These are phyloP conservation scores for Erebia epiphron DNA, from an alignment of 2,888 invertebrate species.

Conservation along the genomic window DNA sequence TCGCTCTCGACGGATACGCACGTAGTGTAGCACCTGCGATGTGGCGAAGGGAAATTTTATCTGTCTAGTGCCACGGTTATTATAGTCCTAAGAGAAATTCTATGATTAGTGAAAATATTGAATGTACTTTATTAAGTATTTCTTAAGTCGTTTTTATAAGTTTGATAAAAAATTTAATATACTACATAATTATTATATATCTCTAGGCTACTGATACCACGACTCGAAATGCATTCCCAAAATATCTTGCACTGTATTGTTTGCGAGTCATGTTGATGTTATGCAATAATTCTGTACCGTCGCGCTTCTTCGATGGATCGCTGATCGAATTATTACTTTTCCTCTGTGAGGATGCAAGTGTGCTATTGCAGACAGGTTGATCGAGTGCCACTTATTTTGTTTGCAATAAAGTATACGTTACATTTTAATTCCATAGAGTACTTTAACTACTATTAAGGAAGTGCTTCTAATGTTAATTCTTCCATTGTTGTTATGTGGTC, in stretches of 20 bases:
- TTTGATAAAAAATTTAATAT: constrained; percentile 55
- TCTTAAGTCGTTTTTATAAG: constrained; percentile 70
- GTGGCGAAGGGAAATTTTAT: constrained; percentile 36
- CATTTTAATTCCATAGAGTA: constrained; percentile 25
- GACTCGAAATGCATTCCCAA: constrained; percentile 71
- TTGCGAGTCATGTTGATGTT: constrained; percentile 24
- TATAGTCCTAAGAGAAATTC: constrained; percentile 51
- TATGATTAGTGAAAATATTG: constrained; percentile 48
- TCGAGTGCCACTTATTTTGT: constrained; percentile 7
- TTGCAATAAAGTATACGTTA: constrained; percentile 12
- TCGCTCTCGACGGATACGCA: constrained; percentile 49
- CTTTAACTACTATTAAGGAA: constrained; percentile 44
- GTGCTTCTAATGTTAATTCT: constrained; percentile 70
- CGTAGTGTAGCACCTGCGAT: constrained; percentile 51
- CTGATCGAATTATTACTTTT: constrained; percentile 39
- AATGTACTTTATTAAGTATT: constrained; percentile 58
- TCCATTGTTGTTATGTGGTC: constrained; percentile 66
- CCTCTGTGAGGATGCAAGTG: constrained; percentile 56
- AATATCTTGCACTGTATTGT: constrained; percentile 64
- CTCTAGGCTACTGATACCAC: constrained; percentile 54
- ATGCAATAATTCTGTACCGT: constrained; percentile 14
- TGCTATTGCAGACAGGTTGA: constrained; percentile 18
- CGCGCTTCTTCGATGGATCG: constrained; percentile 20
- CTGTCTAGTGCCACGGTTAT: constrained; percentile 53
- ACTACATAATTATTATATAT: constrained; percentile 35